Evolutionary conservation across 2,113 vertebrate species (phyloP), one percentile per base, ranked within the genome.

Genomic region (Agelaius tricolor): DNA sequence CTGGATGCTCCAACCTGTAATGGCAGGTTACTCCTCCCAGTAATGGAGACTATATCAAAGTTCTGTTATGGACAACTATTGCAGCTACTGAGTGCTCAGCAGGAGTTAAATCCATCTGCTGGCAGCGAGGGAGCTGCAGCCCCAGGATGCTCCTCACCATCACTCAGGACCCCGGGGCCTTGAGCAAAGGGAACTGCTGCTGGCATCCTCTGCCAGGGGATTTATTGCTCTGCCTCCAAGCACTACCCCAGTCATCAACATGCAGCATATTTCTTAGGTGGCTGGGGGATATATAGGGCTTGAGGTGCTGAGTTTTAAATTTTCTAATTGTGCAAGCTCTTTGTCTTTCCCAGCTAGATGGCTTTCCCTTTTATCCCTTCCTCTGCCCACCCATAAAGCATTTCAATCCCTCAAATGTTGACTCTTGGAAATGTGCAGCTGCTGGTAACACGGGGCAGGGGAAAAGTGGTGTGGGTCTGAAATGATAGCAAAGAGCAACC

Each of bases 311-410:
- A 62, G 52, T 52, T 96, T 91, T 91, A 92, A 93, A 74, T 92
- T 84, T 88, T 88, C 59, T 71, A 11, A 41, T 86, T 94, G 88
- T 92, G 49, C 88, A 94, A 74, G 76, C 26, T 84, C 69, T 87
- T 92, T 84, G 73, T 91, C 86, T 92, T 89, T 91, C 73, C 61
- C 51, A 52, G 87, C 27, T 41, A 37, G 61, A 41, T 78, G 62
- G 52, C 49, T 92, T 87, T 78, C 4, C 3, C 76, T 92, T 92
- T 89, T 57, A 57, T 74, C 86, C 52, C 10, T 75, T 81, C 51
- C 54, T 80, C 46, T 88, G 51, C 72, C 63, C 57, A 27, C 19
- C 61, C 57, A 15, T 86, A 91, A 74, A 86, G 22, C 51, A 59
- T 94, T 90, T 87, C 39, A 59, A 1, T 84, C 55, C 49, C 76